A percentile compares a stretch with the other conserved stretches of the same genome.
Evolutionary conservation across 2,797 vertebrate species (phyloP).

Genomic region (Bufotes viridis): DNA sequence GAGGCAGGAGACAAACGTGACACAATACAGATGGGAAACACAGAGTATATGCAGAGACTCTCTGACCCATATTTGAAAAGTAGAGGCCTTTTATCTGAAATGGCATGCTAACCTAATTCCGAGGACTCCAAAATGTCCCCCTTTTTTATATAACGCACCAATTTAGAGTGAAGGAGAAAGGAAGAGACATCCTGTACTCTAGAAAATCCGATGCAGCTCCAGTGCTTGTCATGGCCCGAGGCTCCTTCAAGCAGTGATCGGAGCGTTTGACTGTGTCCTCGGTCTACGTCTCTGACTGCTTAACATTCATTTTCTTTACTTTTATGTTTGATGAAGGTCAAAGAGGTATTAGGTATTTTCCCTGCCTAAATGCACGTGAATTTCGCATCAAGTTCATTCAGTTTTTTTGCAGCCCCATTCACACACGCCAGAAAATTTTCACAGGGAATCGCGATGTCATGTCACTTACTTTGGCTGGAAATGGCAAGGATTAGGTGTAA

Average conservation of each 20-base stretch:
- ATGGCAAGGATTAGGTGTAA: no score
- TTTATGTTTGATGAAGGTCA: no score
- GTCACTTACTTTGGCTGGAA: no score
- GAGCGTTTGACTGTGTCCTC: not conserved
- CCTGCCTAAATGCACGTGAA: no score
- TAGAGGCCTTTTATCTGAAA: conserved; percentile 47
- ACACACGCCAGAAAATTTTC: no score
- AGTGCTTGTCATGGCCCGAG: not conserved
- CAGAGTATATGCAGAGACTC: conserved; percentile 17
- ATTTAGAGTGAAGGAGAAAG: conserved; percentile 16
- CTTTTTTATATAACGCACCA: conserved; percentile 13
- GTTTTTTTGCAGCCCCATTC: no score
- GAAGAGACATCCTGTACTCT: conserved; percentile 2
- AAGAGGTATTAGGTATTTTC: no score
- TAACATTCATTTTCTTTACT: no score
- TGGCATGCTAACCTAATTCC: conserved; percentile 52
- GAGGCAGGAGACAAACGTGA: conserved; percentile 36
- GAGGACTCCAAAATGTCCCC: conserved; percentile 5
- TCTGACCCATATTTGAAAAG: conserved; percentile 53
- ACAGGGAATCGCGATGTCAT: no score
- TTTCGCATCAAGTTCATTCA: no score
- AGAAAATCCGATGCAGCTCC: not conserved
- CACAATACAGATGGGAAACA: conserved; percentile 10
- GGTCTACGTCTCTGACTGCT: not conserved
- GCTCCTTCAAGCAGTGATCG: not conserved